Base-by-base conservation (phyloP, 1,140 invertebrate species). In the Aphelinus atriplicis region DNA sequence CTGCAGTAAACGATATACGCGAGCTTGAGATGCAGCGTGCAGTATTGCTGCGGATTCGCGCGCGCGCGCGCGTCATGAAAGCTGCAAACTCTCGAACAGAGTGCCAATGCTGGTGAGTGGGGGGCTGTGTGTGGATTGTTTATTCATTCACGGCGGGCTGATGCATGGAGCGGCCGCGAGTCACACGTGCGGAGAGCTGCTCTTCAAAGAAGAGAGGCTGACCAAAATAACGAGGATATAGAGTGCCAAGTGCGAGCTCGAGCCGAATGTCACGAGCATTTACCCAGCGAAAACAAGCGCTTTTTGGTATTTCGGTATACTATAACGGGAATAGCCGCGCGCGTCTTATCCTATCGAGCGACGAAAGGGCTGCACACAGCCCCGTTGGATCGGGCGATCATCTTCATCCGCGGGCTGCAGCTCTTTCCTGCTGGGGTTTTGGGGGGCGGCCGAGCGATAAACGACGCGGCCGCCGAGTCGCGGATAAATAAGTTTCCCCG, bases 181-280 rank as follows among this genome's bases (percentile, higher is more conserved):
- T 43, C 26, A n/a, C 63, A 55, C 64, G 51, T 74, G 65, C 55
- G 10, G 50, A 55, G 43, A 26, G 53, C 47, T 9, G 47, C 76
- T 77, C 71, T 77, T 77, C 76, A 77, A 73, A 77, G 76, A 73
- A 73, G 71, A 70, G 76, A 69, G 70, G 70, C 65, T 71, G 71
- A 73, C 66, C 66, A 57, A 73, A 69, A 77, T 73, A 77, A 66
- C 71, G 46, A 66, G 56, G 53, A 56, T 7, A 67, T 2, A 56
- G 7, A 56, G 61, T 56, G 46, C 26, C 26, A 26, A 42, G 47
- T 42, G 47, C 3, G 9, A 45, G 42, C 2, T n/a, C 43, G 48
- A 26, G 26, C 26, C 68, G 55, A 76, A 76, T 71, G 57, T 71
- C 57, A 67, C 64, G 61, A 64, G 7, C 61, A 58, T 58, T 71